Evolutionary conservation across 2,113 vertebrate species (phyloP), one percentile per base, ranked within the genome.

Genomic region (Ornithorhynchus anatinus): DNA sequence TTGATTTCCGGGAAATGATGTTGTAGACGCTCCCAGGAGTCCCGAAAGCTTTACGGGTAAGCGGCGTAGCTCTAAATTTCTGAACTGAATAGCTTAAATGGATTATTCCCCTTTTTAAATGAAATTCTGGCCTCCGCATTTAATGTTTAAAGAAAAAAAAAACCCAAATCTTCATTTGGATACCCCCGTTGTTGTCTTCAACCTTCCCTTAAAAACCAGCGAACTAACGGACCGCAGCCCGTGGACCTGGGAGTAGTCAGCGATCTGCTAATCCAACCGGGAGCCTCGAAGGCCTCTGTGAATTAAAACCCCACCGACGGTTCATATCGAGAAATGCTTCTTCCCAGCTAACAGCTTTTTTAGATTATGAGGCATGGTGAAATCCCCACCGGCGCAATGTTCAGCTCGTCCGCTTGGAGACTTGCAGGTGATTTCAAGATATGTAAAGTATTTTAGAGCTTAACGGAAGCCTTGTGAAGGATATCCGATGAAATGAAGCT

Each of bases 401-500:
- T 71, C 57, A 69, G 57, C 40, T 63, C 61, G 12, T 62, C 17
- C 60, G 17, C 59, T 68, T 79, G 72, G 40, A 58, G 69, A 77
- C 63, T 52, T 79, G 50, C 63, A 69, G 63, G 59, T 75, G 65
- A 77, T 83, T 82, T 74, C 62, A 72, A 72, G 67, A 32, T 75
- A 17, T 64, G 74, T 65, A 71, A 25, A 53, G 44, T 50, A 81
- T 74, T 79, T 81, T 54, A 47, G 60, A 74, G n/a, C 54, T 8
- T 78, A 84, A 67, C 72, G 75, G 75, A 89, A 86, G 77, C 77
- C 85, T 79, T 87, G 57, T 62, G 10, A 77, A 43, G 19, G 36
- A 69, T 70, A 57, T 51, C 47, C 59, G 70, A 62, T 67, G 59
- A 83, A 69, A 50, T 69, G 51, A 82, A 70, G 67, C 19, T 43